These are phyloP conservation scores for Pseudolaguvia tuberculata DNA, from an alignment of 2,113 vertebrate species.

Conservation along the genomic window DNA sequence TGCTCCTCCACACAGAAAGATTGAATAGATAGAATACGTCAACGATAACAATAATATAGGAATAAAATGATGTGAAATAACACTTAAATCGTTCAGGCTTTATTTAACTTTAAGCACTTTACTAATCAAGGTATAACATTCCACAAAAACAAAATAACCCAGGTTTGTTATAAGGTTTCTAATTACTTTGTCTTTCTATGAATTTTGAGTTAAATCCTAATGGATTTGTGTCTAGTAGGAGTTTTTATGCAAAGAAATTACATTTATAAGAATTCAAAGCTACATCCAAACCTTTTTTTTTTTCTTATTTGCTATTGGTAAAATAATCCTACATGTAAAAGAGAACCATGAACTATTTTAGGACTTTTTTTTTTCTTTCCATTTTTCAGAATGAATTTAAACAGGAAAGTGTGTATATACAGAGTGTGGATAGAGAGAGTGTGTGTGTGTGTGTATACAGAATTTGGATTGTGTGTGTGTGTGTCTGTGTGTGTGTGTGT, in stretches of 20 bases:
- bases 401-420: not conserved
- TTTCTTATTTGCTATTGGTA: not conserved
- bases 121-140: not conserved
- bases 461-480: no score
- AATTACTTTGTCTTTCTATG: not conserved
- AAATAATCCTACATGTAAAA: not conserved
- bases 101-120: slow-evolving; percentile 10
- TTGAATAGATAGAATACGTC: not conserved
- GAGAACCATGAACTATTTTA: not conserved
- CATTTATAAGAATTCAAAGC: not conserved
- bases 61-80: not conserved
- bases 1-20: no score
- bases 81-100: not conserved
- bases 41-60: not conserved
- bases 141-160: no score
- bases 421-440: no score
- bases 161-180: not conserved
- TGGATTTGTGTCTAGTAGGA: slow-evolving; percentile 1
- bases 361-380: not conserved
- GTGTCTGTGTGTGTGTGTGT: slow-evolving; percentile 18
- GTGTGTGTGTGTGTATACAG: no score
- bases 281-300: no score
- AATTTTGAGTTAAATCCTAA: not conserved
- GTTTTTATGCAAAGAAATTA: no score
- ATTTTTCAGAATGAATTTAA: not conserved